phyloP scores from a whole-genome alignment of 2,888 invertebrate species.

The Plutella xylostella region DNA sequence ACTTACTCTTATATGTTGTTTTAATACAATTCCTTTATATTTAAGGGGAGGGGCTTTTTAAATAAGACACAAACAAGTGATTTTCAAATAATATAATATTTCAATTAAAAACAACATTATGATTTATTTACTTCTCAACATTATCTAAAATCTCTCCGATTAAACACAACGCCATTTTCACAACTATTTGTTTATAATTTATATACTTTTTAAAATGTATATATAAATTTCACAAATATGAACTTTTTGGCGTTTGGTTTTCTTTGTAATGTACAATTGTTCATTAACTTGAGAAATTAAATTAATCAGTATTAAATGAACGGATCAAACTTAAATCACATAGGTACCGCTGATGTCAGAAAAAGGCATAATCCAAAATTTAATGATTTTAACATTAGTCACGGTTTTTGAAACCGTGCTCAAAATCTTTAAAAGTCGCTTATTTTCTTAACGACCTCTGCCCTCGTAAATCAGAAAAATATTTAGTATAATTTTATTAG shows the following conservation, averaged over 20 bases:
- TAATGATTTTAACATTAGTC: background rate
- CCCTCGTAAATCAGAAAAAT: too few species aligned
- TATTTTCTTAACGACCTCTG: too few species aligned
- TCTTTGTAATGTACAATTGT: background rate
- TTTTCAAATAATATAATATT: slow-evolving; percentile 51
- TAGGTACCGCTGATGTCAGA: background rate
- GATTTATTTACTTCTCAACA: slow-evolving; percentile 33
- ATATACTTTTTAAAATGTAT: background rate
- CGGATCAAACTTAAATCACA: background rate
- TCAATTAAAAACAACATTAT: slow-evolving; percentile 56
- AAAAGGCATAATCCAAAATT: background rate
- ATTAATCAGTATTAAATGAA: background rate
- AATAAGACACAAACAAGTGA: slow-evolving; percentile 10
- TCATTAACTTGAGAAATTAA: background rate
- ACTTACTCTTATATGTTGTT: slow-evolving; percentile 29
- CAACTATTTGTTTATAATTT: slow-evolving; percentile 44
- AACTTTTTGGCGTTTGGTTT: slow-evolving; percentile 22
- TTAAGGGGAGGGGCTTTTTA: too few species aligned
- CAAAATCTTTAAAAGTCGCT: too few species aligned
- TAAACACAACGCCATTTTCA: slow-evolving; percentile 62
- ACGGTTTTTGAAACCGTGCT: background rate
- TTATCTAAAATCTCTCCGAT: slow-evolving; percentile 35
- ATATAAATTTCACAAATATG: slow-evolving; percentile 23
- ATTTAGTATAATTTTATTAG: too few species aligned
- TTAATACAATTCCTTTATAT: too few species aligned